phyloP scores from a whole-genome alignment of 1,140 invertebrate genomes.

The Odontomachus brunneus region DNA sequence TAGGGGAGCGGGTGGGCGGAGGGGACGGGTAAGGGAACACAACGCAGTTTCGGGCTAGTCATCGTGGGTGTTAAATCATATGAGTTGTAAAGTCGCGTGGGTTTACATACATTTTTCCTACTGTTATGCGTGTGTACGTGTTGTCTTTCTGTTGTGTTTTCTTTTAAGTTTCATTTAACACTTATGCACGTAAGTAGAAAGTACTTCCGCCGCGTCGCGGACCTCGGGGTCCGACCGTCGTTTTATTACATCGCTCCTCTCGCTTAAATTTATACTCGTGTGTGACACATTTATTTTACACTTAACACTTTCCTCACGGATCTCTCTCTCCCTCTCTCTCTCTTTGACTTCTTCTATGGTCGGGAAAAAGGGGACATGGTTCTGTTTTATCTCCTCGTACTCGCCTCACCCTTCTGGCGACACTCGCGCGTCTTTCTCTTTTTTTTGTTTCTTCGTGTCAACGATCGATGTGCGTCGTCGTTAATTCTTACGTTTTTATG shows the following conservation, averaged over 20 bases:
- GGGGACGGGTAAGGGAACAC: slow-evolving; percentile 25
- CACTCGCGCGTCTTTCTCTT: not conserved
- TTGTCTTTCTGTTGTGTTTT: slow-evolving; percentile 11
- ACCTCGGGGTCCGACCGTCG: slow-evolving; percentile 51
- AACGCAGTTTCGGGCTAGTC: slow-evolving; percentile 68
- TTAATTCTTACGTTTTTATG: slow-evolving; percentile 26
- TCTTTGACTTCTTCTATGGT: slow-evolving; percentile 12
- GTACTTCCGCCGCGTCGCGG: slow-evolving; percentile 59
- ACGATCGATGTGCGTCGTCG: slow-evolving; percentile 23
- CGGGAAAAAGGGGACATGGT: slow-evolving; percentile 10
- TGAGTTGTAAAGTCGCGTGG: slow-evolving; percentile 47
- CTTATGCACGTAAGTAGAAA: slow-evolving; percentile 69
- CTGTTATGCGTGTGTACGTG: slow-evolving; percentile 43
- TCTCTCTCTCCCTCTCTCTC: not conserved
- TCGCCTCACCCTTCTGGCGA: not conserved
- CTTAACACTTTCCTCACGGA: slow-evolving; percentile 42
- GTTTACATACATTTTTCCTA: slow-evolving; percentile 55
- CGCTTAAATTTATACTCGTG: slow-evolving; percentile 50
- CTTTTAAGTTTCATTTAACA: slow-evolving; percentile 66
- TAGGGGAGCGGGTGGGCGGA: slow-evolving; percentile 7
- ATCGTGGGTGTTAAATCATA: slow-evolving; percentile 62
- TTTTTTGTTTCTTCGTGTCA: not conserved
- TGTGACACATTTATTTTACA: slow-evolving; percentile 59
- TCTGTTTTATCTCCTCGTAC: slow-evolving; percentile 32
- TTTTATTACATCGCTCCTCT: slow-evolving; percentile 51